Percentiles rank a stretch among this genome's conserved stretches.
Conservation (phyloP, 2,113 vertebrate genomes). For the Leiothrix lutea region DNA sequence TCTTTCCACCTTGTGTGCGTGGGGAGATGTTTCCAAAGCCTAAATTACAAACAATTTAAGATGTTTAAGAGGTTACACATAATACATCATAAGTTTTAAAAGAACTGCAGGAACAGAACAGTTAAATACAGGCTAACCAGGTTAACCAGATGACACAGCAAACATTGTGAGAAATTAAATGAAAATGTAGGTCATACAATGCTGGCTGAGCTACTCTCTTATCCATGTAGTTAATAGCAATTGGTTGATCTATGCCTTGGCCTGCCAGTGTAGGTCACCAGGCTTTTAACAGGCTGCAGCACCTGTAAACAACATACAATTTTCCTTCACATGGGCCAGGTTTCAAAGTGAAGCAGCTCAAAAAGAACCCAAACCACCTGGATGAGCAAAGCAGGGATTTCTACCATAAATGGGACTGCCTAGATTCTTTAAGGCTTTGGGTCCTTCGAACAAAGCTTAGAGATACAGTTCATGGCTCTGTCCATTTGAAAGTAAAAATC, state of each 20-base stretch:
- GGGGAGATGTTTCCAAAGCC: conserved; percentile 98
- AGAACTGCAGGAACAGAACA: neutral
- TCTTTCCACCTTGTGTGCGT: conserved; percentile 93
- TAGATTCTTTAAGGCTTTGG: neutral
- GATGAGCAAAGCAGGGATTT: neutral
- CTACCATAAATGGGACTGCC: neutral
- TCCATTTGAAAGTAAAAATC: neutral
- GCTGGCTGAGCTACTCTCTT: neutral
- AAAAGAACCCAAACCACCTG: neutral
- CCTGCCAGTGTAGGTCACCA: neutral
- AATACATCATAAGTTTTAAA: neutral
- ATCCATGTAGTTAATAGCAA: neutral
- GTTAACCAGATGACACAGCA: neutral
- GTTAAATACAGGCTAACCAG: neutral
- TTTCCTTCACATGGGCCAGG: neutral
- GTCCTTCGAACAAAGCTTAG: neutral
- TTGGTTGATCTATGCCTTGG: neutral
- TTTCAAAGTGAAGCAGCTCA: neutral
- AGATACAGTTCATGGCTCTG: neutral
- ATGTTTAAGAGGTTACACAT: conserved; percentile 43
- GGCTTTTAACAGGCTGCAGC: neutral
- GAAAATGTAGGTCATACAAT: neutral
- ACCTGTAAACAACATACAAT: neutral
- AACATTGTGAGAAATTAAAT: neutral
- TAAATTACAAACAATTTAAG: conserved; percentile 66